Conservation (phyloP, 2,797 vertebrate genomes). For the Carapus acus region DNA sequence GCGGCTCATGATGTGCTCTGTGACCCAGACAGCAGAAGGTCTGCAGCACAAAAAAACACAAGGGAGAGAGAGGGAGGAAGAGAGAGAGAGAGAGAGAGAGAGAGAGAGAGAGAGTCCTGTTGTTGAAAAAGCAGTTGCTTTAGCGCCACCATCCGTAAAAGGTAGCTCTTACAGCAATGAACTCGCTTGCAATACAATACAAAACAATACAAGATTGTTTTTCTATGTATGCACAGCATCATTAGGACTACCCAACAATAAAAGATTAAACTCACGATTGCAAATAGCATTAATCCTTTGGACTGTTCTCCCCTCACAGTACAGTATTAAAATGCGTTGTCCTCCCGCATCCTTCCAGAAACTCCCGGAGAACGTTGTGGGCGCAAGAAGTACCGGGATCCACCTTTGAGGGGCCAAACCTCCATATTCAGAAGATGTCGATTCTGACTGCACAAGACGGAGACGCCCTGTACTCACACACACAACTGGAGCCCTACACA, state of each 20-base stretch:
- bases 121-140: background rate
- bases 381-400: conserved; percentile 70
- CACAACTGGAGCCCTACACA: conserved; percentile 11
- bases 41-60: conserved; percentile 45
- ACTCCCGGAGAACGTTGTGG: conserved; percentile 57
- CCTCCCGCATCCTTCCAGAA: conserved; percentile 65
- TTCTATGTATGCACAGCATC: too few species aligned
- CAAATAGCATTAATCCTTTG: too few species aligned
- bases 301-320: too few species aligned
- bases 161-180: background rate
- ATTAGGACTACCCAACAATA: too few species aligned
- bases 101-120: background rate
- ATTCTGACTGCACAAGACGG: background rate
- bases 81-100: conserved; percentile 2
- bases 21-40: conserved; percentile 68
- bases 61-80: conserved; percentile 2
- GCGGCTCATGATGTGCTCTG: conserved; percentile 62
- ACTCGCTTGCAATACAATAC: too few species aligned
- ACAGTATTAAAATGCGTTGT: too few species aligned
- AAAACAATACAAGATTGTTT: too few species aligned
- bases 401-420: conserved; percentile 38
- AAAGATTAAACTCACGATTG: too few species aligned
- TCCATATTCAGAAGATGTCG: conserved; percentile 10
- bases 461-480: conserved; percentile 10
- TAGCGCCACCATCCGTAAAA: background rate